Evolutionary conservation across 64 coral and sea anemone species (phyloP).

Genomic region (Exaiptasia diaphana): DNA sequence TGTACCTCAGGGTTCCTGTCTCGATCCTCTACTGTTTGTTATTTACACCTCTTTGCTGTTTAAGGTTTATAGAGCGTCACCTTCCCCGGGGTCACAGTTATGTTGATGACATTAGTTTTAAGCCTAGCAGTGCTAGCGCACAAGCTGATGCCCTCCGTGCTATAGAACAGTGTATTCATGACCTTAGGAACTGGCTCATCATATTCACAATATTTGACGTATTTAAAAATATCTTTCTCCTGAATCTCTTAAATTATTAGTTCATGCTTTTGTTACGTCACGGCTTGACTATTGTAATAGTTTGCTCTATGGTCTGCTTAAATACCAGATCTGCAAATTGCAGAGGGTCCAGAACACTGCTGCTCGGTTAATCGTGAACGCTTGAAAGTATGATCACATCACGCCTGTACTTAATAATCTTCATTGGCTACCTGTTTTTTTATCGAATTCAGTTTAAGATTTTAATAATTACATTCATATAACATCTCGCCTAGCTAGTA

Average conservation of each 20-base stretch:
- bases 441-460: conserved; percentile 10
- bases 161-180: not conserved
- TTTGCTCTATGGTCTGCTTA: conserved; percentile 41
- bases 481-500: conserved; percentile 32
- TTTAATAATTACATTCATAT: conserved; percentile 24
- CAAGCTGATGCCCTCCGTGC: not conserved
- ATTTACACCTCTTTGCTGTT: conserved; percentile 13
- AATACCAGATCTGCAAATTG: conserved; percentile 3
- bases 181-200: not conserved
- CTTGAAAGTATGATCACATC: conserved; percentile 40
- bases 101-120: not conserved
- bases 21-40: conserved; percentile 2
- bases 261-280: conserved; percentile 45
- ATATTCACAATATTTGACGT: not conserved
- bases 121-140: not conserved
- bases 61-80: conserved; percentile 2
- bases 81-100: not conserved
- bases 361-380: conserved; percentile 17
- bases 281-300: conserved; percentile 48
- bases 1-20: conserved; percentile 23
- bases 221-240: not conserved
- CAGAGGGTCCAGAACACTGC: conserved; percentile 28
- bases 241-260: conserved; percentile 7
- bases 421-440: conserved; percentile 40
- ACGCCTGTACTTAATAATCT: conserved; percentile 7